These are phyloP conservation scores for Oncorhynchus gorbuscha DNA, from an alignment of 2,113 vertebrate genomes.

Conservation along the genomic window DNA sequence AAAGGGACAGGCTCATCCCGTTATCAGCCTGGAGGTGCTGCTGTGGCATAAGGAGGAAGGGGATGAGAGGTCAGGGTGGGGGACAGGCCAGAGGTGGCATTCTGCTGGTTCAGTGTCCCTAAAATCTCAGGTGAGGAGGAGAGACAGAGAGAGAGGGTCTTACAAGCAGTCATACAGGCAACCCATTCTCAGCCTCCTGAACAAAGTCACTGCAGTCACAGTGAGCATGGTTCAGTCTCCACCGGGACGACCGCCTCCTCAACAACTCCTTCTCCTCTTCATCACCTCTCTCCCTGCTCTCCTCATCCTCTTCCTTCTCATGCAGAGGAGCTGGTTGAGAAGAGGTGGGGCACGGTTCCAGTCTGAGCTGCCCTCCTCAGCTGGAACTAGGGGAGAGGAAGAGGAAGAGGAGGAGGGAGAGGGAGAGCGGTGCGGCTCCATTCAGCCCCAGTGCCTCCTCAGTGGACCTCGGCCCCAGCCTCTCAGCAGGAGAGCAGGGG, in stretches of 20 bases:
- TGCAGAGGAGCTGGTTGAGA: background rate
- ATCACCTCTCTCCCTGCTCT: conserved; percentile 33
- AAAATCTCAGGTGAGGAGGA: conserved; percentile 2
- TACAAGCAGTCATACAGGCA: conserved; percentile 25
- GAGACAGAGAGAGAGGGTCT: background rate
- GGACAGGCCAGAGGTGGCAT: background rate
- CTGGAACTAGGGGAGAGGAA: background rate
- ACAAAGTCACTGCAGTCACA: conserved; percentile 42
- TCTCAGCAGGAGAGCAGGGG: conserved; percentile 58
- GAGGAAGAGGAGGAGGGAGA: conserved; percentile 23
- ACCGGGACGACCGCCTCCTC: conserved; percentile 13
- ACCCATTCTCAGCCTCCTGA: conserved; percentile 9
- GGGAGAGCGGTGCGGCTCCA: conserved; percentile 4
- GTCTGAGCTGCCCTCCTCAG: conserved; percentile 20
- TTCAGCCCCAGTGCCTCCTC: conserved; percentile 45
- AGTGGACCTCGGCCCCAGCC: conserved; percentile 50
- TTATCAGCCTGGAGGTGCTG: background rate
- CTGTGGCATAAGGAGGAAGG: conserved; percentile 14
- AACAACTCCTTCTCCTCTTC: conserved; percentile 25
- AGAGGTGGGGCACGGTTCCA: background rate
- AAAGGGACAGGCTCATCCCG: too few species aligned
- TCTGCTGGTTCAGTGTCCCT: conserved; percentile 19
- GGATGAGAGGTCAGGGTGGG: conserved; percentile 16
- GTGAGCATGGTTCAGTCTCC: conserved; percentile 22
- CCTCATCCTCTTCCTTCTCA: background rate